Evolutionary conservation across 2,113 vertebrate genomes (phyloP), one percentile per base, ranked within the genome.

Genomic region (Cnemophilus loriae): DNA sequence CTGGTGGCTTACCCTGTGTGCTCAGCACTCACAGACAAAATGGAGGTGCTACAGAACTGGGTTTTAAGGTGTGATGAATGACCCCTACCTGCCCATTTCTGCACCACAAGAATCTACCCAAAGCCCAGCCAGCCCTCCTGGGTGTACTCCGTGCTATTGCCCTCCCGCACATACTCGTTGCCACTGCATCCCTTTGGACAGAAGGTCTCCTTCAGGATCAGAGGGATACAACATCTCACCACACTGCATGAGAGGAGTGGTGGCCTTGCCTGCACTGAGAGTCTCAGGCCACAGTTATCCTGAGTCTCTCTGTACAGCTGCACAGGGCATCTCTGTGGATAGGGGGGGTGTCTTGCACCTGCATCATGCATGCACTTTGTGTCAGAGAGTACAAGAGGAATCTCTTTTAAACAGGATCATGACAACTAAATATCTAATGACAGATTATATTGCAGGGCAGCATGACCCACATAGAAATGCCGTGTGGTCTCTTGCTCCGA

Each of bases 41-140:
- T 3, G 13, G 46, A 87, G 37, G 24, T 4, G 1, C 20, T 49
- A 18, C n/a, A 65, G 30, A 33, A 70, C 9, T 0, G 0, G 18
- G 19, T 9, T 57, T 20, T 37, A 37, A 14, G 5, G 1, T 26
- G 32, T 33, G 28, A 57, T 49, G 42, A 64, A 52, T 20, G 47
- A 30, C 35, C 6, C 12, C 27, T 50, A 18, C 7, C 6, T 16
- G 10, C 21, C 30, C 18, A 10, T 68, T 83, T 85, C 50, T 88
- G 28, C 8, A 4, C 23, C 27, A 73, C 37, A 30, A 9, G 19
- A 60, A 64, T 30, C 8, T 44, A 53, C 19, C 8, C 0, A 0
- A 60, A 81, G 20, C 24, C 9, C 14, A 56, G 63, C 5, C 32
- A 77, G 18, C 11, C 27, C 15, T 86, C 30, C 24, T 69, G 50